Evolutionary conservation across 2,888 invertebrate species (phyloP).

Genomic region (Nudaria mundana): DNA sequence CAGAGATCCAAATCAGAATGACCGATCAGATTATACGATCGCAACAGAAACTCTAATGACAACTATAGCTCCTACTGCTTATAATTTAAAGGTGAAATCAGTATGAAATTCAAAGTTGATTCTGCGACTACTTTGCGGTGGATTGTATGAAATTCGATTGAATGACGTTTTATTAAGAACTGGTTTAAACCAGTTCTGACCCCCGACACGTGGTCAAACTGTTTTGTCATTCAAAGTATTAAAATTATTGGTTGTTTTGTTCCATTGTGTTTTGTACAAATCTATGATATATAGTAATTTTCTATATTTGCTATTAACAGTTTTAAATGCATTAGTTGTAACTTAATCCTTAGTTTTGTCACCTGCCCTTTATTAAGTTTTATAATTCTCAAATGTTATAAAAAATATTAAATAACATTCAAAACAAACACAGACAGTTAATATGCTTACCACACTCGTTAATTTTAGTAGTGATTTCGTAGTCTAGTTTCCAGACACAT

Average conservation of each 20-base stretch:
- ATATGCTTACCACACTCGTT: background rate
- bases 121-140: slow-evolving; percentile 27
- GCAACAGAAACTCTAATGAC: background rate
- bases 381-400: no score
- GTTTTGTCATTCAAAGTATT: slow-evolving; percentile 66
- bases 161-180: slow-evolving; percentile 72
- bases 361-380: background rate
- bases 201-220: slow-evolving; percentile 73
- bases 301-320: slow-evolving; percentile 10
- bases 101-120: slow-evolving; percentile 9
- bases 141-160: slow-evolving; percentile 65
- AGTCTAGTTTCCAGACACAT: slow-evolving; percentile 16
- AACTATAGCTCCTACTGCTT: slow-evolving; percentile 19
- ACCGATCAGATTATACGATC: slow-evolving; percentile 35
- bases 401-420: no score
- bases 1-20: slow-evolving; percentile 47
- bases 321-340: slow-evolving; percentile 3
- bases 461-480: background rate
- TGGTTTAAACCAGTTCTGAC: slow-evolving; percentile 68
- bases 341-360: background rate
- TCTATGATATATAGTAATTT: slow-evolving; percentile 39
- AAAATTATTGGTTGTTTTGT: slow-evolving; percentile 71
- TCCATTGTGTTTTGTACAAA: slow-evolving; percentile 34
- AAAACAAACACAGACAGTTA: background rate
- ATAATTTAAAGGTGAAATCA: slow-evolving; percentile 22